These are phyloP conservation scores for Bufotes viridis DNA, from an alignment of 2,797 vertebrate genomes.

Conservation along the genomic window DNA sequence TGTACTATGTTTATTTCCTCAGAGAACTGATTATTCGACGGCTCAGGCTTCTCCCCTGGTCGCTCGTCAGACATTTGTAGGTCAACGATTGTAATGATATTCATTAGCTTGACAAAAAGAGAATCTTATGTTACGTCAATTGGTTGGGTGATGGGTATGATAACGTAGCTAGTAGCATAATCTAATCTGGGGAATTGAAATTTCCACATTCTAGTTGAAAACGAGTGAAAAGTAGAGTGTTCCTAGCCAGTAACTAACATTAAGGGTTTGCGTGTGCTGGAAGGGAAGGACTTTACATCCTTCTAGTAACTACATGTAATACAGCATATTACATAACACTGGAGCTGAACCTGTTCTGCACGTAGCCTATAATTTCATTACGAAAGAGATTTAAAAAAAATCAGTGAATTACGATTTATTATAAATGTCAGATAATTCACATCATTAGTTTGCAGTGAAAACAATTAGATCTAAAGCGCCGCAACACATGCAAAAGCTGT, in stretches of 20 bases:
- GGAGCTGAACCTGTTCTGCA: neutral
- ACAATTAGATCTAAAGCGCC: neutral
- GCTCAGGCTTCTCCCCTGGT: neutral
- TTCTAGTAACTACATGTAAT: neutral
- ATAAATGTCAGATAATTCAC: too few relatives aligned
- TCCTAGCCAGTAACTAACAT: conserved; percentile 5
- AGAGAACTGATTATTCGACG: conserved; percentile 2
- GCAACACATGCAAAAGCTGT: too few relatives aligned
- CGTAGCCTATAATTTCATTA: neutral
- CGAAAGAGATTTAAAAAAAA: neutral
- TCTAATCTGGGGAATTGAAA: conserved; percentile 45
- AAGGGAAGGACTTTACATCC: neutral
- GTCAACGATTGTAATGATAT: conserved; percentile 40
- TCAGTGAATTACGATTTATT: neutral
- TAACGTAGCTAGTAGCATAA: conserved; percentile 24
- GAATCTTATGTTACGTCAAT: conserved; percentile 23
- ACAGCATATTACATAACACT: neutral
- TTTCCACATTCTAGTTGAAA: conserved; percentile 28
- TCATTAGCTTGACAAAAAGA: neutral
- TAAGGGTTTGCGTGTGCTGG: neutral
- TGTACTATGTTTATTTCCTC: neutral
- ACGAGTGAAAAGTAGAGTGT: neutral
- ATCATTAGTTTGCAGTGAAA: neutral
- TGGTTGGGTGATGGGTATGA: conserved; percentile 20
- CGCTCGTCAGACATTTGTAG: conserved; percentile 22